phyloP scores from a whole-genome alignment of 2,113 vertebrate species.

The Scopus umbretta region DNA sequence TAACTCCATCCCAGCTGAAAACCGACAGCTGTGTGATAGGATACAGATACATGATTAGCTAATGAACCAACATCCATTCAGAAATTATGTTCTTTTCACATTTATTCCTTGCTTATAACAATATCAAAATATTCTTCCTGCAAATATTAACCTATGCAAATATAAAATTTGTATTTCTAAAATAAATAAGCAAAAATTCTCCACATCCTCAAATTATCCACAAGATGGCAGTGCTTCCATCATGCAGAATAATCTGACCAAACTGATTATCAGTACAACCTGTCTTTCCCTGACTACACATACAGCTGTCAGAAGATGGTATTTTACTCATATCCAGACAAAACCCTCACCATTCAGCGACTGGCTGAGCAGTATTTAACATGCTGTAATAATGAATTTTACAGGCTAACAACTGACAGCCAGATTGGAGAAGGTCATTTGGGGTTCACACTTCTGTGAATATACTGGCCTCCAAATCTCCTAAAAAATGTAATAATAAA shows the following conservation, averaged over 20 bases:
- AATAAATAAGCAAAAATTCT: neutral
- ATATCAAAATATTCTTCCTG: neutral
- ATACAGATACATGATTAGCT: neutral
- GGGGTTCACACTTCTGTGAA: neutral
- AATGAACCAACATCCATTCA: neutral
- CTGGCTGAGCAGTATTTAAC: neutral
- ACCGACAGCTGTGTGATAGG: neutral
- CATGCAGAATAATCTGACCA: neutral
- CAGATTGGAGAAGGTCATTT: neutral
- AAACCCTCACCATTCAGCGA: neutral
- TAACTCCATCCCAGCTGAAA: too few species aligned
- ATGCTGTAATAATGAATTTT: neutral
- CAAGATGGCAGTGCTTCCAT: conserved; percentile 47
- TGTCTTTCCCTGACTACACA: too few species aligned
- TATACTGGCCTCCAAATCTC: neutral
- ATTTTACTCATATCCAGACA: neutral
- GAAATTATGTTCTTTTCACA: neutral
- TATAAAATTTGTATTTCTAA: neutral
- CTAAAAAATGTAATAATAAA: neutral
- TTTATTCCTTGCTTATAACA: neutral
- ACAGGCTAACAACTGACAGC: neutral
- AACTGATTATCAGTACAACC: accelerated
- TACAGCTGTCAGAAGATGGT: neutral
- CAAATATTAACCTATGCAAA: neutral
- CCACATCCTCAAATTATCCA: neutral